Base-by-base conservation (phyloP, 2,888 invertebrate genomes). In the Parapristionchus giblindavisi region DNA sequence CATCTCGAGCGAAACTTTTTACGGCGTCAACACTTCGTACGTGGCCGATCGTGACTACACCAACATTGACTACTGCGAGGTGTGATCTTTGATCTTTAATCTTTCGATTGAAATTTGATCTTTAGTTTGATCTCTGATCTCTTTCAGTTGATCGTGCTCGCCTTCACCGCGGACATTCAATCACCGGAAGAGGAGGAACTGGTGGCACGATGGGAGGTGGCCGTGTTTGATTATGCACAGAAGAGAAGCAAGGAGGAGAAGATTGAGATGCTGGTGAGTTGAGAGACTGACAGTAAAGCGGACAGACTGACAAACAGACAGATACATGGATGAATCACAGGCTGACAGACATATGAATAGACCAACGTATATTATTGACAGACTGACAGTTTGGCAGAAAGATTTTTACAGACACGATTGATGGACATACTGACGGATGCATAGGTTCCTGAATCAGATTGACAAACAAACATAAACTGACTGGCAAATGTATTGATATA, bases 1-100 rank as follows among this genome's bases (percentile, higher is more conserved):
- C 86, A 87, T 54, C 71, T 87, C 76, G 87, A 87, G 77, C 63
- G 85, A 17, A 85, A 87, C 76, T 85, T 86, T n/a, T 65, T 86
- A 82, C 71, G 85, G 85, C 6, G 85, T 84, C 17, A 76, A 75
- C 34, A 65, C 71, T 75, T 1, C 66, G 75, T 36, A 63, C 66
- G 14, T 72, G 34, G 27, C 61, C 24, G 27, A 43, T 2, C 5
- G 66, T 21, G 60, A 56, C 8, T 56, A 77, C 72, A 83, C 81
- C 21, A 77, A 80, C 73, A 80, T 83, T 32, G 75, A 79, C 36
- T 65, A 78, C 63, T 76, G 81, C 65, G 78, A 83, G 77, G 82
- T 84, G 29, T 43, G 75, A 56, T 14, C 40, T 72, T 61, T 43
- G 63, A 43, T 65, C 63, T 40, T 61, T 61, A 11, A 38, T 24